Evolutionary conservation across 2,113 vertebrate species (phyloP).

Genomic region (Cryptotis parvus): DNA sequence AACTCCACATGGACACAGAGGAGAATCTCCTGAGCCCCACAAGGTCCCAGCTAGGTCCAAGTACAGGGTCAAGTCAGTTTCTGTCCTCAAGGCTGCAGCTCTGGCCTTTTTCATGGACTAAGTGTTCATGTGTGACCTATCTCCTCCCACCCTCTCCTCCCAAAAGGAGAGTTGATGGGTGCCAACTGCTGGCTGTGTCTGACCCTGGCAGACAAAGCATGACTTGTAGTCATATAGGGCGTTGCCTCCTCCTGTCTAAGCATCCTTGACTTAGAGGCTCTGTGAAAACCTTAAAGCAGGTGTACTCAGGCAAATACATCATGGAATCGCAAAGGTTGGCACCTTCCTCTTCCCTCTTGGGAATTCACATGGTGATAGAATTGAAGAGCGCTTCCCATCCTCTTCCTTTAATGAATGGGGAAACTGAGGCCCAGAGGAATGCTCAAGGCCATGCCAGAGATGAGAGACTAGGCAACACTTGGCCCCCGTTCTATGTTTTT

Average conservation of each 20-base stretch:
- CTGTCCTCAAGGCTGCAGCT: neutral
- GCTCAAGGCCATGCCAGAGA: too few relatives aligned
- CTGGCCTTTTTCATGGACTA: neutral
- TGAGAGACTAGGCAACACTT: neutral
- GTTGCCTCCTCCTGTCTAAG: neutral
- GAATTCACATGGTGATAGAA: constrained; percentile 8
- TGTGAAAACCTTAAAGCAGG: neutral
- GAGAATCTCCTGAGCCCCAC: neutral
- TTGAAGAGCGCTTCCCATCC: neutral
- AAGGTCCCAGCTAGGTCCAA: neutral
- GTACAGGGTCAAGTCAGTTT: neutral
- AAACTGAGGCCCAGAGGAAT: neutral
- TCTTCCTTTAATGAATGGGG: neutral
- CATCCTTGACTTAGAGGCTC: neutral
- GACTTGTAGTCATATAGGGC: neutral
- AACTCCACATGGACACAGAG: neutral
- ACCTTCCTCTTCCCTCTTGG: neutral
- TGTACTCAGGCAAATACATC: neutral
- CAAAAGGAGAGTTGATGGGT: too few relatives aligned
- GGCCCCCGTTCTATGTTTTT: neutral
- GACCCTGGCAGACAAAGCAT: neutral
- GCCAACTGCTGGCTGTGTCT: neutral
- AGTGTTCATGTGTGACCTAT: neutral
- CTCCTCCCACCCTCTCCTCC: neutral
- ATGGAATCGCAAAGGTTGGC: neutral